A percentile compares a stretch with the other conserved stretches of the same genome.
Evolutionary conservation across 2,888 invertebrate genomes (phyloP).

Genomic region (Ctena decussata): DNA sequence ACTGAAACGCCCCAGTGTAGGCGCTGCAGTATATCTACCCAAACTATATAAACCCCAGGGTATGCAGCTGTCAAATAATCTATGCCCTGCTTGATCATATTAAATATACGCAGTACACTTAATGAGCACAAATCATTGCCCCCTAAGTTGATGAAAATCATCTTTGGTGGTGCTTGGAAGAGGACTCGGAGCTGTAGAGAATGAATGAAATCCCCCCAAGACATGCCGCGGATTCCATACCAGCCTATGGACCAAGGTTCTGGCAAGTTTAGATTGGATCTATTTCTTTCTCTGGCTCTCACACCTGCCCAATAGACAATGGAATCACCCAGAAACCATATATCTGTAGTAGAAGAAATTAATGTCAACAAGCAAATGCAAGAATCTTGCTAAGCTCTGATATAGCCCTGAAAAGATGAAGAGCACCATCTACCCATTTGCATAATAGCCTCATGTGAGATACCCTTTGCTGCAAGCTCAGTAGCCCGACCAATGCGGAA

Average conservation of each 20-base stretch:
- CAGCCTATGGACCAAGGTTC: neutral
- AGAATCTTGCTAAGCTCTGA: neutral
- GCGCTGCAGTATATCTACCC: no score
- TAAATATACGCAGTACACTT: no score
- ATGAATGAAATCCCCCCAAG: neutral
- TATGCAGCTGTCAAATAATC: no score
- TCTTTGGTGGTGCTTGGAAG: no score
- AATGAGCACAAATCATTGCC: no score
- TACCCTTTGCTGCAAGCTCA: neutral
- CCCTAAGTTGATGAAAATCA: no score
- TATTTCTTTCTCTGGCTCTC: neutral
- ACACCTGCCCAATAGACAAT: slow-evolving; percentile 12
- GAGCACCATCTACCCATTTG: neutral
- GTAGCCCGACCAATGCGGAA: slow-evolving; percentile 10
- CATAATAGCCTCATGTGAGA: neutral
- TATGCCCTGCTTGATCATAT: no score
- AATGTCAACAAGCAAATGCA: neutral
- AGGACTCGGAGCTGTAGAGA: no score
- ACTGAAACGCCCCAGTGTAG: no score
- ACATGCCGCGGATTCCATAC: neutral
- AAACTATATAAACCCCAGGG: no score
- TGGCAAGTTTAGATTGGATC: neutral
- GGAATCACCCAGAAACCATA: slow-evolving; percentile 12
- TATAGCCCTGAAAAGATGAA: neutral
- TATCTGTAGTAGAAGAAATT: neutral